phyloP scores from a whole-genome alignment of 2,888 invertebrate genomes.

The Trissolcus brochymenae region DNA sequence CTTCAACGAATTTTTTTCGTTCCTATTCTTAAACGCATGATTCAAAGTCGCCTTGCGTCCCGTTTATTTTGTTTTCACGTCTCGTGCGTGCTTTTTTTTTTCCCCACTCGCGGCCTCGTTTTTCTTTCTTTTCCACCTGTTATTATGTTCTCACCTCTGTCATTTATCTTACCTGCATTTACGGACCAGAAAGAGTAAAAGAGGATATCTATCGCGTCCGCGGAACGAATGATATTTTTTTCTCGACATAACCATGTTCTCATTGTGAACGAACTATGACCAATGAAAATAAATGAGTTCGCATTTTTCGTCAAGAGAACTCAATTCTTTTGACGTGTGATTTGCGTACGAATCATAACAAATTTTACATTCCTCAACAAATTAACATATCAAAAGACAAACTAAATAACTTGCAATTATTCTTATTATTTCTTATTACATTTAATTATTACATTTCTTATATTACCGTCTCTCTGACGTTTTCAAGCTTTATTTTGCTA shows the following conservation, averaged over 20 bases:
- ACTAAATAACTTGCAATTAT: no score
- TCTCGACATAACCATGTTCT: conserved; percentile 38
- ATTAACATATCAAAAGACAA: no score
- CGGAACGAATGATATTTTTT: conserved; percentile 23
- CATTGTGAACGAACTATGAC: conserved; percentile 60
- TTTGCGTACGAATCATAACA: conserved; percentile 26
- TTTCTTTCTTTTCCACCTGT: conserved; percentile 47
- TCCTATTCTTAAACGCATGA: no score
- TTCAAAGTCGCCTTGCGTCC: conserved; percentile 27
- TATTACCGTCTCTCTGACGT: no score
- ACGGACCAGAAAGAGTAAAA: conserved; percentile 29
- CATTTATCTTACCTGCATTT: conserved; percentile 42
- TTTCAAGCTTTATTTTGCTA: no score
- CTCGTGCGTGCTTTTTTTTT: conserved; percentile 39
- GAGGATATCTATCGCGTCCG: conserved; percentile 48
- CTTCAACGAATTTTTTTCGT: no score
- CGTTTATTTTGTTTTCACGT: conserved; percentile 45
- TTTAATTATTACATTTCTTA: no score
- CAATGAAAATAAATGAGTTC: conserved; percentile 61
- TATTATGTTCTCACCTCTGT: conserved; percentile 46
- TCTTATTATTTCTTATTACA: no score
- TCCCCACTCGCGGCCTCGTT: conserved; percentile 14
- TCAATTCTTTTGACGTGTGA: conserved; percentile 54
- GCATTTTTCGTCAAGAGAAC: conserved; percentile 49
- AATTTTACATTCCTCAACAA: no score